A percentile compares a stretch with the other conserved stretches of the same genome.
phyloP scores from a whole-genome alignment of 1,140 invertebrate species.

The Adoxophyes honmai region DNA sequence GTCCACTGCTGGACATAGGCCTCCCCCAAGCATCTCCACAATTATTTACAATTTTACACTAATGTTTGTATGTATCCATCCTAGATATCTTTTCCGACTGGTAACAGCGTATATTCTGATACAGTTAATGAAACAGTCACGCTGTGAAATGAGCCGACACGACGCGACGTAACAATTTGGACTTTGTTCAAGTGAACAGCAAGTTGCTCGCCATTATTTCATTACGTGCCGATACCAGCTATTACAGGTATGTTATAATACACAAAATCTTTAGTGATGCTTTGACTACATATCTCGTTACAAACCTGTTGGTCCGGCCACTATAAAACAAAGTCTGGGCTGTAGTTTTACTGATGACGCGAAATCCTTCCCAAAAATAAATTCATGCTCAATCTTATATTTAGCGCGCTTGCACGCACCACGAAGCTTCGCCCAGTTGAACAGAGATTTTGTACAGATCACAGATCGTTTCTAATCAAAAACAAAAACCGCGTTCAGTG shows the following conservation, averaged over 20 bases:
- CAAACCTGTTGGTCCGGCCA: slow-evolving; percentile 3
- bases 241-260: not conserved
- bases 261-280: not conserved
- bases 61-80: no score
- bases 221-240: not conserved
- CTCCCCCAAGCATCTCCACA: no score
- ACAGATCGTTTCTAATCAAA: slow-evolving; percentile 52
- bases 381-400: slow-evolving; percentile 74
- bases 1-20: no score
- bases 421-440: slow-evolving; percentile 57
- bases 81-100: no score
- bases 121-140: slow-evolving; percentile 1
- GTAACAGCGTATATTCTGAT: not conserved
- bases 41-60: no score
- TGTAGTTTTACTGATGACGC: slow-evolving; percentile 64
- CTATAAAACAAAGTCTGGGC: slow-evolving; percentile 36
- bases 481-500: slow-evolving; percentile 39
- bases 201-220: not conserved
- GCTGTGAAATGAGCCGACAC: slow-evolving; percentile 5
- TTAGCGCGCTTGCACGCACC: slow-evolving; percentile 67
- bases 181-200: slow-evolving; percentile 29
- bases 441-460: slow-evolving; percentile 65
- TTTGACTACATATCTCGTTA: slow-evolving; percentile 10
- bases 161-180: slow-evolving; percentile 26
- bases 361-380: slow-evolving; percentile 71